phyloP scores from a whole-genome alignment of 2,888 invertebrate genomes.

The Diarsia dahlii region DNA sequence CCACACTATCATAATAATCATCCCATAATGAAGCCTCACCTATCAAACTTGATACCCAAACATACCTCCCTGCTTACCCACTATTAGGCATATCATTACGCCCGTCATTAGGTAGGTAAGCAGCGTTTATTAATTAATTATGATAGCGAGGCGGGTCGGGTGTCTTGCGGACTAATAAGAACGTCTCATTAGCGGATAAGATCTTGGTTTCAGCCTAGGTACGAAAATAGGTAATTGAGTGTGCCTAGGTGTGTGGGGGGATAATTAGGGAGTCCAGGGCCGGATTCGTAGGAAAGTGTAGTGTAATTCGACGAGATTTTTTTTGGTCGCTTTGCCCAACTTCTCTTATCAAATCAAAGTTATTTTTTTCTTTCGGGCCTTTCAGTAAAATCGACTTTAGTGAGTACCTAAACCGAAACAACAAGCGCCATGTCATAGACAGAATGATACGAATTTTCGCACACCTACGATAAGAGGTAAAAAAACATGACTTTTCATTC shows the following conservation, averaged over 20 bases:
- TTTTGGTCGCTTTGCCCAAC: no score
- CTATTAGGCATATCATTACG: slow-evolving; percentile 34
- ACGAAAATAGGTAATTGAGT: background rate
- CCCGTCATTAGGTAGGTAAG: slow-evolving; percentile 41
- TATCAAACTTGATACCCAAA: slow-evolving; percentile 32
- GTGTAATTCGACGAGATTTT: no score
- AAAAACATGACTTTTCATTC: no score
- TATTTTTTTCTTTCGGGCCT: no score
- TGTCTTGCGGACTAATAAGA: slow-evolving; percentile 47
- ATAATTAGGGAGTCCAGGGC: background rate
- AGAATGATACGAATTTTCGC: no score
- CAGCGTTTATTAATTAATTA: slow-evolving; percentile 58
- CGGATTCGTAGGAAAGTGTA: background rate
- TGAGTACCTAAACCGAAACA: no score
- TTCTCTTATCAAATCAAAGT: no score
- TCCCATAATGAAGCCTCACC: slow-evolving; percentile 29
- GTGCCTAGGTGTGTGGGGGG: slow-evolving; percentile 5
- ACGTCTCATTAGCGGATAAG: slow-evolving; percentile 49
- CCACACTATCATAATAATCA: no score
- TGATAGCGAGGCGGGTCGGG: slow-evolving; percentile 40
- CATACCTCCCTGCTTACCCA: background rate
- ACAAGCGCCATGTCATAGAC: no score
- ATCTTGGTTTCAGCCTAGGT: slow-evolving; percentile 7
- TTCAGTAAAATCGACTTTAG: no score
- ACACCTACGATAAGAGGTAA: no score